phyloP scores from a whole-genome alignment of 2,797 vertebrate genomes.

The Anguilla megastoma region DNA sequence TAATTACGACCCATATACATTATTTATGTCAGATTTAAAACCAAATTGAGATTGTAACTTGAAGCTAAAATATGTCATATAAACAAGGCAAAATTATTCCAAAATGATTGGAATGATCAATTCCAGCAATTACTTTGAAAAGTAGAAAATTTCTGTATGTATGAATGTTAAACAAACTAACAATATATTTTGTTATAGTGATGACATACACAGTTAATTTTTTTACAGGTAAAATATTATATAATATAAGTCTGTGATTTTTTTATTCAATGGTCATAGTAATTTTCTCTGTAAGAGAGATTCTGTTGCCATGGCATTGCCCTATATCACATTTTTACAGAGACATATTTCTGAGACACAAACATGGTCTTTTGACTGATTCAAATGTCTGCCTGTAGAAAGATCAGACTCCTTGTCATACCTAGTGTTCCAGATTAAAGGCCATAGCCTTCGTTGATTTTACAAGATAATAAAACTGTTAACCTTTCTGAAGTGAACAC shows the following conservation, averaged over 20 bases:
- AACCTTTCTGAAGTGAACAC: constrained; percentile 15
- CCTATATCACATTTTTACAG: background rate
- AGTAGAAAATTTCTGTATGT: background rate
- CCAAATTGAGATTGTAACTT: background rate
- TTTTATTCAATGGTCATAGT: background rate
- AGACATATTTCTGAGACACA: background rate
- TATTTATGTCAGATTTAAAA: background rate
- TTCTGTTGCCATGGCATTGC: background rate
- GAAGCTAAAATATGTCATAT: background rate
- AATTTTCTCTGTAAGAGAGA: background rate
- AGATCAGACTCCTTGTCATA: background rate
- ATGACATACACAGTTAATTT: background rate
- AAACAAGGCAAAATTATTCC: background rate
- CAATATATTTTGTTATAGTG: background rate
- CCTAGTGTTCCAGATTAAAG: background rate
- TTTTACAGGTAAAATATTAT: background rate
- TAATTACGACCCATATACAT: background rate
- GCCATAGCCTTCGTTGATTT: background rate
- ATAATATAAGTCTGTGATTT: background rate
- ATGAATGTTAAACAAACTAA: background rate
- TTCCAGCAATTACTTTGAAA: background rate
- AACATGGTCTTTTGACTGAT: background rate
- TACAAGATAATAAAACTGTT: background rate
- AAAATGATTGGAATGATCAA: background rate
- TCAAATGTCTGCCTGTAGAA: constrained; percentile 3